phyloP scores from a whole-genome alignment of 2,797 vertebrate species.

The Poecile montanus region DNA sequence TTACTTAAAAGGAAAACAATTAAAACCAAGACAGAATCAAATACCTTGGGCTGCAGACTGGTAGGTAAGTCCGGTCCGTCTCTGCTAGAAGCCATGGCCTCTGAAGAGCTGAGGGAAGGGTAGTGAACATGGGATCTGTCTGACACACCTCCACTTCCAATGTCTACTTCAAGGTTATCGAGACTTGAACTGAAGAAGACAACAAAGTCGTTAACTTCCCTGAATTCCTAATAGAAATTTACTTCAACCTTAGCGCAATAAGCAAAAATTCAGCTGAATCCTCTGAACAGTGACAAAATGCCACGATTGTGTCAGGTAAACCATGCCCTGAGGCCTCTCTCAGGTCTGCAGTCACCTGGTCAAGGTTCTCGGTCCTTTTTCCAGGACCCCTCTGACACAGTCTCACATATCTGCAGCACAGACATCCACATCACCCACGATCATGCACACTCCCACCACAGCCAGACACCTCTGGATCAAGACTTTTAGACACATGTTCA shows the following conservation, averaged over 20 bases:
- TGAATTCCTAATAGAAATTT: not conserved
- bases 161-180: slow-evolving; percentile 88
- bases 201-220: not conserved
- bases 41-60: slow-evolving; percentile 80
- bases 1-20: not conserved
- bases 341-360: not conserved
- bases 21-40: not conserved
- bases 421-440: rapidly evolving
- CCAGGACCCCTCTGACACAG: not conserved
- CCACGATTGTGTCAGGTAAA: not conserved
- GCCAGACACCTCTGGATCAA: not conserved
- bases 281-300: not conserved
- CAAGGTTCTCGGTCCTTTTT: not conserved
- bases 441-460: rapidly evolving
- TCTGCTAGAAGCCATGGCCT: slow-evolving; percentile 59
- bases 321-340: not conserved
- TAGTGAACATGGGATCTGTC: slow-evolving; percentile 63
- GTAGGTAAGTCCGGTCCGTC: slow-evolving; percentile 76
- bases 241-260: not conserved
- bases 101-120: slow-evolving; percentile 56
- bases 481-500: not conserved
- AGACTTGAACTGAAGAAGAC: slow-evolving; percentile 82
- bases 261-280: not conserved
- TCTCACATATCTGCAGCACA: not conserved
- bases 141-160: slow-evolving; percentile 72